Conservation (phyloP, 2,113 vertebrate genomes). For the Dipodomys spectabilis region DNA sequence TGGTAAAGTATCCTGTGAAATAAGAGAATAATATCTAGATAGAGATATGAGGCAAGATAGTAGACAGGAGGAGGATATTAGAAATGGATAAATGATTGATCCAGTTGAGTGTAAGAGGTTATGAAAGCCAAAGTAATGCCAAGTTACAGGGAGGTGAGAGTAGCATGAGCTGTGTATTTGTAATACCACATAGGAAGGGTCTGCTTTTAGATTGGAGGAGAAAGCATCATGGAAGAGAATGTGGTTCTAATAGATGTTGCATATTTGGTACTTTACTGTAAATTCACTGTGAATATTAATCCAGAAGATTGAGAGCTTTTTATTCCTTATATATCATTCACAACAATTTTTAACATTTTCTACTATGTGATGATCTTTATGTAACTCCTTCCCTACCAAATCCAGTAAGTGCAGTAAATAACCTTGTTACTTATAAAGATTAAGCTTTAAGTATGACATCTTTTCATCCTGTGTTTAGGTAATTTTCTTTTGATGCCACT, state of each 20-base stretch:
- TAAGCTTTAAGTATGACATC: neutral
- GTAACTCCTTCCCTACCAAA: neutral
- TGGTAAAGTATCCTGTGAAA: neutral
- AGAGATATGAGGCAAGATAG: neutral
- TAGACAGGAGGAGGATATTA: neutral
- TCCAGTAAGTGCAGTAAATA: conserved; percentile 7
- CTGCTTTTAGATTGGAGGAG: neutral
- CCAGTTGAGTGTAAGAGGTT: neutral
- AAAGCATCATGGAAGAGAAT: neutral
- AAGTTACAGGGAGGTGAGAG: neutral
- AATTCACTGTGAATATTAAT: conserved; percentile 38
- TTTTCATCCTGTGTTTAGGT: neutral
- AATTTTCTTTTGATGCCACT: conserved; percentile 53
- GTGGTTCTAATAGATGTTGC: neutral
- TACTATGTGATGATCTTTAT: neutral
- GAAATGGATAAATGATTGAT: neutral
- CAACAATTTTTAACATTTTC: conserved; percentile 30
- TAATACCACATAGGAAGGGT: neutral
- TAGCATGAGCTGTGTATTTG: neutral
- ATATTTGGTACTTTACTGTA: neutral
- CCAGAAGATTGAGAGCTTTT: conserved; percentile 12
- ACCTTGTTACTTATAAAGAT: conserved; percentile 9
- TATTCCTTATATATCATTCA: neutral
- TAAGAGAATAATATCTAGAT: neutral
- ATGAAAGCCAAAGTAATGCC: neutral